These are phyloP conservation scores for Dendrolimus kikuchii DNA, from an alignment of 1,140 invertebrate species.

Conservation along the genomic window DNA sequence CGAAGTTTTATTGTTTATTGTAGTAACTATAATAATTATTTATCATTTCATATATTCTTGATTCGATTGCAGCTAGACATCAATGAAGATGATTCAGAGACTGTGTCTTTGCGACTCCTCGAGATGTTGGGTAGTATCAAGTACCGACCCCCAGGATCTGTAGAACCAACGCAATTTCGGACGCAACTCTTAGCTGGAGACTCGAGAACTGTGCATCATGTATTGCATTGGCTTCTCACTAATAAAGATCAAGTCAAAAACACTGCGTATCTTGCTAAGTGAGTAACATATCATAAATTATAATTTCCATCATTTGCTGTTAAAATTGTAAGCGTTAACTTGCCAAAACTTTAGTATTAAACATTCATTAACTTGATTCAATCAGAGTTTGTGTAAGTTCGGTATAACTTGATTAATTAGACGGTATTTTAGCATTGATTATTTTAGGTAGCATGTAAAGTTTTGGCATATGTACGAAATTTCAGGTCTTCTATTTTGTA, in stretches of 20 bases:
- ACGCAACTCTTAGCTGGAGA: slow-evolving; percentile 84
- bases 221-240: slow-evolving; percentile 85
- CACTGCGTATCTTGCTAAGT: slow-evolving; percentile 84
- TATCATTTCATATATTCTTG: no score
- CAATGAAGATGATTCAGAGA: slow-evolving; percentile 60
- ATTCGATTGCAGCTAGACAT: slow-evolving; percentile 47
- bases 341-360: no score
- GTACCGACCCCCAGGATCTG: slow-evolving; percentile 56
- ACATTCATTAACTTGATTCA: background rate
- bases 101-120: slow-evolving; percentile 50
- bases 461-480: no score
- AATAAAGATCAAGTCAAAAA: slow-evolving; percentile 83
- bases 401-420: background rate
- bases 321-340: no score
- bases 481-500: no score
- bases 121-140: slow-evolving; percentile 68
- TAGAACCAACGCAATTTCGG: slow-evolving; percentile 72
- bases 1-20: no score
- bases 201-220: slow-evolving; percentile 82
- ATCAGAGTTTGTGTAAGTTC: background rate
- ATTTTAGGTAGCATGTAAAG: no score
- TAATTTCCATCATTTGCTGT: no score
- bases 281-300: slow-evolving; percentile 12
- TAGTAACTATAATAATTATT: no score
- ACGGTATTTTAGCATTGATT: no score